Evolutionary conservation across 1,140 invertebrate genomes (phyloP).

Genomic region (Pseudomyrmex sp.): DNA sequence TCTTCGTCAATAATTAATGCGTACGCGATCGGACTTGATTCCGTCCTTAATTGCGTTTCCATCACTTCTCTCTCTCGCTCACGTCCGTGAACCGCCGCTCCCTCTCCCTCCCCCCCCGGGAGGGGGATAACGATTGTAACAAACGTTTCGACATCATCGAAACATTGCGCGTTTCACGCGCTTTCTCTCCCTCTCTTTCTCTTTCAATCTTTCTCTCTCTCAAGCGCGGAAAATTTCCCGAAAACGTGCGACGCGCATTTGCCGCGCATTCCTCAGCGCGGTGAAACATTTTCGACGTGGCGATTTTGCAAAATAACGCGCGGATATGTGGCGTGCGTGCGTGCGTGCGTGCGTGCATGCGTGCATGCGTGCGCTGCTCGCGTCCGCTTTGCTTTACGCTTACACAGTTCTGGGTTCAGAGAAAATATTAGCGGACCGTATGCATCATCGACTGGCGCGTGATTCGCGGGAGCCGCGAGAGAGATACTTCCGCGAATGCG

Average conservation of each 20-base stretch:
- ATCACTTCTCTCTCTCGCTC: too few species aligned
- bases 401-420: too few species aligned
- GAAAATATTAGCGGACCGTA: slow-evolving; percentile 12
- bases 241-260: background rate
- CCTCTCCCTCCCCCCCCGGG: too few species aligned
- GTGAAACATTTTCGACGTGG: slow-evolving; percentile 22
- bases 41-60: slow-evolving; percentile 45
- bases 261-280: background rate
- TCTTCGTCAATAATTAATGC: slow-evolving; percentile 55
- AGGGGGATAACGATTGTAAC: background rate
- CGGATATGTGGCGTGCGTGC: background rate
- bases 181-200: background rate
- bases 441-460: background rate
- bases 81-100: too few species aligned
- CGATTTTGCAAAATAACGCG: slow-evolving; percentile 20
- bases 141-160: background rate
- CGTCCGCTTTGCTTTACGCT: too few species aligned
- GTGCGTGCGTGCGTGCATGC: slow-evolving; percentile 1
- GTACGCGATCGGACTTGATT: slow-evolving; percentile 39
- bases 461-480: slow-evolving; percentile 4
- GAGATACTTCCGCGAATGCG: slow-evolving; percentile 30
- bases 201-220: background rate
- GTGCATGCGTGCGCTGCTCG: background rate
- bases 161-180: background rate
- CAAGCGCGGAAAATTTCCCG: background rate